phyloP scores from a whole-genome alignment of 2,888 invertebrate species.

The Endotricha flammealis region DNA sequence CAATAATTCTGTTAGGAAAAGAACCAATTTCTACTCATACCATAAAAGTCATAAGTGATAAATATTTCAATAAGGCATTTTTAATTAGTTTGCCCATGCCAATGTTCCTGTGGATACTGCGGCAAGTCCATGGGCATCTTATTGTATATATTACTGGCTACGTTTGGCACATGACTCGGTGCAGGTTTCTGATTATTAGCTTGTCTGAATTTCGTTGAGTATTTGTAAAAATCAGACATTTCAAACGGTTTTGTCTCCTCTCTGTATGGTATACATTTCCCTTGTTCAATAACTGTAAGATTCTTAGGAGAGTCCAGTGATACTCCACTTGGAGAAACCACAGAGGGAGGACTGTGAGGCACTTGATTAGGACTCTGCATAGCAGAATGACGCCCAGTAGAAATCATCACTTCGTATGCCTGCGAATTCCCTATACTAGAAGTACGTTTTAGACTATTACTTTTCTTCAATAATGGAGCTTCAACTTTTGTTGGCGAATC shows the following conservation, averaged over 20 bases:
- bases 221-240: constrained; percentile 98
- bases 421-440: constrained; percentile 77
- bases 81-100: constrained; percentile 52
- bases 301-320: constrained; percentile 88
- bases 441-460: constrained; percentile 70
- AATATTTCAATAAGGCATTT: no score
- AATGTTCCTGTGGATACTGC: constrained; percentile 60
- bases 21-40: no score
- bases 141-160: constrained; percentile 41
- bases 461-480: constrained; percentile 53
- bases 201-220: constrained; percentile 94
- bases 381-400: constrained; percentile 63
- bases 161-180: constrained; percentile 39
- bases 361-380: constrained; percentile 62
- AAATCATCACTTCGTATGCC: constrained; percentile 63
- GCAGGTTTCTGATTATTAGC: constrained; percentile 44
- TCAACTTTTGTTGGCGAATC: constrained; percentile 75
- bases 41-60: no score
- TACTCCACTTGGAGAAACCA: constrained; percentile 67
- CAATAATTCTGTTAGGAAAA: no score
- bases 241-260: constrained; percentile 98
- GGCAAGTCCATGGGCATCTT: constrained; percentile 67
- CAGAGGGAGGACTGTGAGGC: constrained; percentile 54
- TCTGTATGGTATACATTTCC: constrained; percentile 92
- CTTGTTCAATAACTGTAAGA: constrained; percentile 90